Percentiles rank a stretch among this genome's conserved stretches.
Evolutionary conservation across 2,888 invertebrate species (phyloP).

Genomic region (Zaprionus lineosus): DNA sequence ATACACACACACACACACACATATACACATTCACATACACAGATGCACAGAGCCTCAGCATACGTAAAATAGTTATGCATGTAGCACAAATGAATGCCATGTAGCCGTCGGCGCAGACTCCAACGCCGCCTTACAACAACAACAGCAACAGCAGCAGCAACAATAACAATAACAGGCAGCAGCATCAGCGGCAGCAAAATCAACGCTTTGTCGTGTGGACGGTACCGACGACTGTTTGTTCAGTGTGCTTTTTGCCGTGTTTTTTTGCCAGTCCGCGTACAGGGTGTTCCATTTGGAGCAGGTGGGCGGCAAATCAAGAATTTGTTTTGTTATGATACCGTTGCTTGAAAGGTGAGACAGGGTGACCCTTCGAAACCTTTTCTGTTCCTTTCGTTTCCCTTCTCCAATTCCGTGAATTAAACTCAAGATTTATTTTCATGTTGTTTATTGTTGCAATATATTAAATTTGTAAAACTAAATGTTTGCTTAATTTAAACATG

Average conservation of each 20-base stretch:
- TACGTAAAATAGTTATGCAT: constrained; percentile 69
- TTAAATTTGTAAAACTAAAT: constrained; percentile 74
- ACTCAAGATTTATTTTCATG: constrained; percentile 71
- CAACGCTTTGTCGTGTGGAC: constrained; percentile 63
- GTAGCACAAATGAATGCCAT: constrained; percentile 76
- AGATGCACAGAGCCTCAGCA: too few relatives aligned
- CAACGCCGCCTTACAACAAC: constrained; percentile 57
- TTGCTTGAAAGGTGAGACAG: too few relatives aligned
- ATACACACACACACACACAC: constrained; percentile 24
- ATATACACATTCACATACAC: constrained; percentile 6
- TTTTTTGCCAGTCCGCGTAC: constrained; percentile 42
- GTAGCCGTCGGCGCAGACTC: constrained; percentile 68
- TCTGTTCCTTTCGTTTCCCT: background rate
- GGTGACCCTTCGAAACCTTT: too few relatives aligned
- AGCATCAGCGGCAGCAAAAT: constrained; percentile 39
- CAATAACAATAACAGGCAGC: constrained; percentile 15
- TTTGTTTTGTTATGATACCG: background rate
- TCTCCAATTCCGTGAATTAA: constrained; percentile 24
- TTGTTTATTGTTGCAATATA: constrained; percentile 78
- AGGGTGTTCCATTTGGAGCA: constrained; percentile 33
- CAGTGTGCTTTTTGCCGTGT: constrained; percentile 64
- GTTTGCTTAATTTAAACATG: constrained; percentile 69
- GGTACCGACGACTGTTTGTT: constrained; percentile 46
- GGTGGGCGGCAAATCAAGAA: background rate
- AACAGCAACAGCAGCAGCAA: constrained; percentile 28